Conservation (phyloP, 2,113 vertebrate species). For the Spermophilus dauricus region DNA sequence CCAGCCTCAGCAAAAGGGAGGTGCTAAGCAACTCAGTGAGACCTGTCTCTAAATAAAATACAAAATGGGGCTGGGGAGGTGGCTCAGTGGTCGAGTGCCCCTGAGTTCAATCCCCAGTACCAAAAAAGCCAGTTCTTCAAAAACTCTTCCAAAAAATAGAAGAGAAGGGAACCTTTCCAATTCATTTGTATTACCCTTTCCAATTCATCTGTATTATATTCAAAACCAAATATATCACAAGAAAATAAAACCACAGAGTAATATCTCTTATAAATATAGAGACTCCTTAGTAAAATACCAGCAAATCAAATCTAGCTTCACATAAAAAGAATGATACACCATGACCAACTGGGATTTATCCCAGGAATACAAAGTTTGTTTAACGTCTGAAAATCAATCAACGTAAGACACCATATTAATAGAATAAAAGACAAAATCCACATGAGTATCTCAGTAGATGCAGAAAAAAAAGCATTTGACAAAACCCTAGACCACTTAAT, state of each 20-base stretch:
- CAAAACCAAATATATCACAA: not conserved
- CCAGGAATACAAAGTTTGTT: not conserved
- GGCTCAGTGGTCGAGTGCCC: too few relatives aligned
- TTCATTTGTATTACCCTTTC: not conserved
- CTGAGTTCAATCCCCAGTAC: too few relatives aligned
- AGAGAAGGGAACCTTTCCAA: not conserved
- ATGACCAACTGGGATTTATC: not conserved
- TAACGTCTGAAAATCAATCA: constrained; percentile 12
- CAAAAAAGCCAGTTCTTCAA: not conserved
- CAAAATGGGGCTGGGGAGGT: too few relatives aligned
- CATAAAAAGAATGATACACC: constrained; percentile 8
- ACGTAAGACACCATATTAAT: not conserved
- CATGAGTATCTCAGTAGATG: not conserved
- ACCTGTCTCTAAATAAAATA: too few relatives aligned
- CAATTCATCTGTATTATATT: not conserved
- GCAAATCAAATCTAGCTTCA: not conserved
- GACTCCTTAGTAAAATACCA: constrained; percentile 9
- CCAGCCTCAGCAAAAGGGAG: too few relatives aligned
- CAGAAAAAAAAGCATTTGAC: not conserved
- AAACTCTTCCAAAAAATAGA: not conserved
- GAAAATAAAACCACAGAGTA: not conserved
- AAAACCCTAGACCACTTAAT: not conserved
- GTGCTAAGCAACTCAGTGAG: too few relatives aligned
- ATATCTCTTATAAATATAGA: not conserved
- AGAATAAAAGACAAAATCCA: constrained; percentile 21